Conservation (phyloP, 2,888 invertebrate species). For the Harpalus rufipes region DNA sequence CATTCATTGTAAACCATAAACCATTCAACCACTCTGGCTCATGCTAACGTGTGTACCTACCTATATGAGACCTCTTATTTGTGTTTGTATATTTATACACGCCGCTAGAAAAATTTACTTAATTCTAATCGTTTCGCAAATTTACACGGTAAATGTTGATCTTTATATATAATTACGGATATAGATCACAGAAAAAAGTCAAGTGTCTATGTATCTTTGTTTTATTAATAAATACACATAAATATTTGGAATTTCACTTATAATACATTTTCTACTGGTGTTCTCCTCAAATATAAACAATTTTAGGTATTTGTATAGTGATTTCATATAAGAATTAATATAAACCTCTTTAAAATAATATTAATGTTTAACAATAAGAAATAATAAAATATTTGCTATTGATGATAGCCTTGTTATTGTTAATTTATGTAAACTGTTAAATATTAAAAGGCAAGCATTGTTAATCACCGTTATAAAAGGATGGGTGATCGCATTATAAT, state of each 20-base stretch:
- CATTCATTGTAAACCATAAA: not conserved
- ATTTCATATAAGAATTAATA: constrained; percentile 32
- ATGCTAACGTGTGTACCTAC: constrained; percentile 46
- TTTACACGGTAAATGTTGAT: constrained; percentile 71
- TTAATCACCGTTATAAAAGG: too few relatives aligned
- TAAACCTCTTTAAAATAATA: constrained; percentile 47
- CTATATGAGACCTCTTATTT: constrained; percentile 56
- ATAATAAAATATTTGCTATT: too few relatives aligned
- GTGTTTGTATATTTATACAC: constrained; percentile 62
- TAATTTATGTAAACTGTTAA: too few relatives aligned
- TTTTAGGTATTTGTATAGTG: constrained; percentile 46
- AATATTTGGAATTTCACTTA: constrained; percentile 67
- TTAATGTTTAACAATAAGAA: not conserved
- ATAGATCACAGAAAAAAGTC: constrained; percentile 53
- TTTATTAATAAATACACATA: constrained; percentile 65
- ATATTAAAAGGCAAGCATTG: too few relatives aligned
- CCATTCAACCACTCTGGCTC: constrained; percentile 26
- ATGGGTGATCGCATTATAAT: too few relatives aligned
- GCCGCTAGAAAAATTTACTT: constrained; percentile 68
- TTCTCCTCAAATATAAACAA: constrained; percentile 56
- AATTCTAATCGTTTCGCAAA: constrained; percentile 73
- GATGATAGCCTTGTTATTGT: too few relatives aligned
- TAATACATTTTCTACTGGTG: constrained; percentile 54
- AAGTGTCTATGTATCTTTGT: constrained; percentile 60
- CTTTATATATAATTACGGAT: constrained; percentile 62